Conservation (phyloP, 2,113 vertebrate genomes). For the Gallinago media region DNA sequence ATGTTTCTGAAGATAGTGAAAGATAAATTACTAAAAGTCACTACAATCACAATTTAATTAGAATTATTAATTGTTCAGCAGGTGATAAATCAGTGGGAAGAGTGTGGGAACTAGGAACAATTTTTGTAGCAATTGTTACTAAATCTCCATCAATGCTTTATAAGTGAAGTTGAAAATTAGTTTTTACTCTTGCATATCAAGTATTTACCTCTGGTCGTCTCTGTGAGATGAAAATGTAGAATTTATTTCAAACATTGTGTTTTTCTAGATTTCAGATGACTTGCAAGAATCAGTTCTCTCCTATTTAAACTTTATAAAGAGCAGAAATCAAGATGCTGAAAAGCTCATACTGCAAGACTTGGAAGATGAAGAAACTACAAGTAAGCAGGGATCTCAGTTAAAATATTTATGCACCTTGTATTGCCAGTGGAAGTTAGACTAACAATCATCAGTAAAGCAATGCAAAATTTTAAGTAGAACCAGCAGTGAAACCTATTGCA, state of each 20-base stretch:
- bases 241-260: background rate
- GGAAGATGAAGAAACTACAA: conserved; percentile 71
- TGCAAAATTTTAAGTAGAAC: background rate
- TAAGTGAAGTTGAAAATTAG: background rate
- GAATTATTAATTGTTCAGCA: background rate
- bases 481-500: background rate
- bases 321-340: conserved; percentile 78
- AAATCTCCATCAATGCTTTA: background rate
- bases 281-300: conserved; percentile 84
- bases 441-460: background rate
- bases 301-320: conserved; percentile 82
- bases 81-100: background rate
- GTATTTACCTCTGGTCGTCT: background rate
- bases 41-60: background rate
- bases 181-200: background rate
- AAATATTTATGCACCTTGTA: background rate
- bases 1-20: background rate
- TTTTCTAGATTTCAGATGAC: conserved; percentile 72
- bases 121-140: background rate
- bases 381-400: conserved; percentile 44
- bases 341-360: conserved; percentile 80
- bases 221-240: background rate
- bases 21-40: background rate
- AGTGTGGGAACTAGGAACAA: background rate
- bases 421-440: background rate